phyloP scores from a whole-genome alignment of 2,888 invertebrate species.

The Eilema griseolum region DNA sequence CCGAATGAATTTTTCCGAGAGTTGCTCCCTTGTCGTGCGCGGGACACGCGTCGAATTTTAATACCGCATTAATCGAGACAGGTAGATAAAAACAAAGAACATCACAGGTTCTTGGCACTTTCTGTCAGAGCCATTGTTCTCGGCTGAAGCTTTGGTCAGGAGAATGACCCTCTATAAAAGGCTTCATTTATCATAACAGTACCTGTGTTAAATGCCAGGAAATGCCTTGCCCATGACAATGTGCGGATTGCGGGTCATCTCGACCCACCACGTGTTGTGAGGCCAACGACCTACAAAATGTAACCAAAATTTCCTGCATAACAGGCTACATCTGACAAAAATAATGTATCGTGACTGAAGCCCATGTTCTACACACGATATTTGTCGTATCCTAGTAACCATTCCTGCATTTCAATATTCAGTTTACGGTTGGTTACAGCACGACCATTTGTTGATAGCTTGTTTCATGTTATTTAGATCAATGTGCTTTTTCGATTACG shows the following conservation, averaged over 20 bases:
- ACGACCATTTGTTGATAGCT: conserved; percentile 29
- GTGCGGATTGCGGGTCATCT: conserved; percentile 47
- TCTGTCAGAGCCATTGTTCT: conserved; percentile 79
- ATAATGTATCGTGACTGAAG: conserved; percentile 68
- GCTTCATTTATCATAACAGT: conserved; percentile 74
- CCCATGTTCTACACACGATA: conserved; percentile 62
- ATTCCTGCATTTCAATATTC: conserved; percentile 81
- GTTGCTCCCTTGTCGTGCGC: conserved; percentile 62
- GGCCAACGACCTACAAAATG: conserved; percentile 64
- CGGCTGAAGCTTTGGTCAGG: conserved; percentile 61
- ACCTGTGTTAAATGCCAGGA: conserved; percentile 71
- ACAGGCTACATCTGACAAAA: conserved; percentile 41
- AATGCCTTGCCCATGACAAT: conserved; percentile 67
- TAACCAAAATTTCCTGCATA: conserved; percentile 43
- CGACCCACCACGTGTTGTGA: conserved; percentile 55
- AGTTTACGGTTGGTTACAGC: conserved; percentile 26
- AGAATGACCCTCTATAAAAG: conserved; percentile 80
- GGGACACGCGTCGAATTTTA: conserved; percentile 80
- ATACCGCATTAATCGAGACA: conserved; percentile 75
- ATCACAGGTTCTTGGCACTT: conserved; percentile 70
- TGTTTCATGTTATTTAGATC: conserved; percentile 26
- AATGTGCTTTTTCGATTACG: conserved; percentile 12
- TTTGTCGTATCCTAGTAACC: conserved; percentile 81
- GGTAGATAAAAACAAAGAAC: conserved; percentile 76
- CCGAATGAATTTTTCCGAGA: conserved; percentile 79